Percentiles rank a stretch among this genome's conserved stretches.
Conservation (phyloP, 1,140 invertebrate genomes). For the Telenomus remus region DNA sequence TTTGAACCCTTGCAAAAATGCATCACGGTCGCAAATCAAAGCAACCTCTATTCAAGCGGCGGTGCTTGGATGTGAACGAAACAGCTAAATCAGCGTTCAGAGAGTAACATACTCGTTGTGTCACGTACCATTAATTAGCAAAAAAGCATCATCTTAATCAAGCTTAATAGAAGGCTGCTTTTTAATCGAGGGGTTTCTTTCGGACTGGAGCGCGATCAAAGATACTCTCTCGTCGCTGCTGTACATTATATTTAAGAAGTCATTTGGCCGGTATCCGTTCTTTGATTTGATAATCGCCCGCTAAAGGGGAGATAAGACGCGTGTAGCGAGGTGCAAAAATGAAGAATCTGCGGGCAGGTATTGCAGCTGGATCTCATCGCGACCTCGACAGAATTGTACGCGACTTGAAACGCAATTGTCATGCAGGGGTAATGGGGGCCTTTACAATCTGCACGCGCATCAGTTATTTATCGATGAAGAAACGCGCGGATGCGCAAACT, state of each 20-base stretch:
- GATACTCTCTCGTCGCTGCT: slow-evolving; percentile 31
- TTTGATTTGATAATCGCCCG: slow-evolving; percentile 44
- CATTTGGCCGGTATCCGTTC: slow-evolving; percentile 11
- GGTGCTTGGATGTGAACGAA: slow-evolving; percentile 20
- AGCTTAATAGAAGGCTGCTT: slow-evolving; percentile 39
- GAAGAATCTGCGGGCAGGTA: slow-evolving; percentile 21
- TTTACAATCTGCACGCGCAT: slow-evolving; percentile 22
- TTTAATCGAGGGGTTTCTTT: slow-evolving; percentile 12
- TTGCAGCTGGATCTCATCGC: slow-evolving; percentile 31
- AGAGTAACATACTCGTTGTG: slow-evolving; percentile 42
- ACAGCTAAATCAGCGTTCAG: slow-evolving; percentile 41
- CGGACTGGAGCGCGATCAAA: slow-evolving; percentile 34
- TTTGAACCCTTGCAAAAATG: slow-evolving; percentile 1
- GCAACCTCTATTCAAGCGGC: slow-evolving; percentile 10
- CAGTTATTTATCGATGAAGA: slow-evolving; percentile 50
- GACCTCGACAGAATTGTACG: slow-evolving; percentile 45
- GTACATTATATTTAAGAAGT: slow-evolving; percentile 32
- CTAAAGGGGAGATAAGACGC: slow-evolving; percentile 13
- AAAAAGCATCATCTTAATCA: slow-evolving; percentile 52
- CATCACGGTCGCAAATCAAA: slow-evolving; percentile 19
- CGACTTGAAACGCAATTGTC: slow-evolving; percentile 45
- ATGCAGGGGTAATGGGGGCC: slow-evolving; percentile 38
- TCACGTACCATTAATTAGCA: slow-evolving; percentile 54
- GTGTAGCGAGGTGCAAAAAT: slow-evolving; percentile 13
- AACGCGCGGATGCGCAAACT: slow-evolving; percentile 50